Evolutionary conservation across 2,888 invertebrate species (phyloP).

Genomic region (Euphydryas editha): DNA sequence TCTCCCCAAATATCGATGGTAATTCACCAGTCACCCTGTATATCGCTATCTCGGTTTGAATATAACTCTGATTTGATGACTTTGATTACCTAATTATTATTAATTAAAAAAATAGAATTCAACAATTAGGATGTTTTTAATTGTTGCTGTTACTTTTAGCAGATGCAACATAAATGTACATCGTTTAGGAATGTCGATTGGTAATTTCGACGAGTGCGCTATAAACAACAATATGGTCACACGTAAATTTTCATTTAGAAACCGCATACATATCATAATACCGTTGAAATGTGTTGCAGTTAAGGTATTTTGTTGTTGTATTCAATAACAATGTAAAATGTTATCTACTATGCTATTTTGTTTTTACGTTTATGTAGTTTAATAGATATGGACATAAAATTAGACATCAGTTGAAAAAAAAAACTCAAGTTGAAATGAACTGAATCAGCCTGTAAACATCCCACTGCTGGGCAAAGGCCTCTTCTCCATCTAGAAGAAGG

Average conservation of each 20-base stretch:
- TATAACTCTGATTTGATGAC: too few relatives aligned
- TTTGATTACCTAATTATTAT: too few relatives aligned
- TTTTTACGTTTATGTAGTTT: neutral
- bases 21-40: too few relatives aligned
- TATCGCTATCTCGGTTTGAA: too few relatives aligned
- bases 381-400: neutral
- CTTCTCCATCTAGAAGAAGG: too few relatives aligned
- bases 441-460: too few relatives aligned
- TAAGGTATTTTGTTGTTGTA: neutral
- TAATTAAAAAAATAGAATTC: too few relatives aligned
- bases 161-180: neutral
- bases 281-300: constrained; percentile 15
- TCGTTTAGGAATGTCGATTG: constrained; percentile 21
- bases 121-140: neutral
- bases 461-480: too few relatives aligned
- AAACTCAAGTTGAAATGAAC: too few relatives aligned
- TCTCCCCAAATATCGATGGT: too few relatives aligned
- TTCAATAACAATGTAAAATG: neutral
- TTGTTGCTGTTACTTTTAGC: neutral
- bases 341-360: too few relatives aligned
- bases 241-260: constrained; percentile 31
- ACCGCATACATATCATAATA: constrained; percentile 26
- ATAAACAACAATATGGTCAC: constrained; percentile 37
- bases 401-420: too few relatives aligned
- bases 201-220: constrained; percentile 33